Evolutionary conservation across 2,888 invertebrate genomes (phyloP), one percentile per base, ranked within the genome.

Genomic region (Microdon myrmicae): DNA sequence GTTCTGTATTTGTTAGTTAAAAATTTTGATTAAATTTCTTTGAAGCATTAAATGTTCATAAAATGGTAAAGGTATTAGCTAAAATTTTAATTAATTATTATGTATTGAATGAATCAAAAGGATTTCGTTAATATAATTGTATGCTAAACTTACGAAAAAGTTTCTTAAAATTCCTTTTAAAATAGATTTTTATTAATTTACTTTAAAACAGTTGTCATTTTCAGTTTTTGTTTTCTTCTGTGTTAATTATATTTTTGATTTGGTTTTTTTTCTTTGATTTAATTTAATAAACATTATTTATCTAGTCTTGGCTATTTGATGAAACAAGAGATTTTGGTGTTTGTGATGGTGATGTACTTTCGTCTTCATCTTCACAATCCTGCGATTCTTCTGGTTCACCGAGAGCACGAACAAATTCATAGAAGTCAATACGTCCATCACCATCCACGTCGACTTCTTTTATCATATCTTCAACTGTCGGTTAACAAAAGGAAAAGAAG

Each of bases 391-490:
- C 90, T 0, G 92, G 92, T 76, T 93, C 92, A 1, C 92, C 92
- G 4, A 93, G 82, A 0, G 93, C 92, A 72, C 91, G 86, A 2
- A 90, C 93, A 60, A 81, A 81, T 90, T 94, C 95, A 75, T 94
- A 90, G 80, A 94, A 95, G 80, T 95, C 94, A 73, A 95, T 95
- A 68, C 93, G 86, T 2, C 95, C 95, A 76, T 95, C 95, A 1
- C 95, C 94, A 76, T 96, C 94, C 2, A 94, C 92, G 75, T 96
- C 95, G 4, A 95, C 95, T 82, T 95, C 95, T 75, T 94, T 93
- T 74, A 96, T 95, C 94, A 96, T 95, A 76, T 95, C 94, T 79
- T 95, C 94, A 80, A 95, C 94, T 94, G 81, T n/a, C n/a, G n/a
- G n/a, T n/a, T n/a, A n/a, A n/a, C n/a, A n/a, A n/a, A n/a, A n/a